Evolutionary conservation across 2,113 vertebrate genomes (phyloP), one percentile per base, ranked within the genome.

Genomic region (Psilopsiagon aymara): DNA sequence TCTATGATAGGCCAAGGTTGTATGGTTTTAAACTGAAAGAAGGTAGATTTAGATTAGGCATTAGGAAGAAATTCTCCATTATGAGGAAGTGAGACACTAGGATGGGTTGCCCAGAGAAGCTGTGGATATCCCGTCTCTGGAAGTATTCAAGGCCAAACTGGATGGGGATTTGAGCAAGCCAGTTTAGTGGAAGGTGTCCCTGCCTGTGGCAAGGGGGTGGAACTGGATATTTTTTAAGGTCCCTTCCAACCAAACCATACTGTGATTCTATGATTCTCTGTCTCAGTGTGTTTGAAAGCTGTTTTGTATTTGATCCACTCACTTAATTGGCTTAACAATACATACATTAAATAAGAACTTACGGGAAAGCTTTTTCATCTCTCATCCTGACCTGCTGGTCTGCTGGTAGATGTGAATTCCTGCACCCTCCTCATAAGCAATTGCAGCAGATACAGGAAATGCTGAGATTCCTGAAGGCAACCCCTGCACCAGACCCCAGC

Each of bases 381-480:
- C 39, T 19, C 1, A 4, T 6, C 47, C 29, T 24, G 27, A 43
- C n/a, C 55, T 44, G 31, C 41, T 64, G 19, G 8, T 57, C 67
- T 78, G 60, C 33, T 64, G 43, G 33, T n/a, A 52, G 49, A 10
- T 21, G 13, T 14, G 9, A 84, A 77, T 28, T 41, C 51, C 51
- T 29, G 27, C 19, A 29, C 41, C 16, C 19, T 31, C 12, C 33
- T 49, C 43, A 25, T 29, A 23, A 69, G 59, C 44, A 44, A 16
- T 14, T 10, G 43, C 37, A 41, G 20, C 0, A 1, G 88, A 59
- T 15, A 33, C 29, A 37, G 43, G 37, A 69, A 69, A 33, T 0
- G 0, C 33, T 28, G 35, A 0, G 3, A 11, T 12, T 14, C 17
- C 78, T 33, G 29, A 11, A 0, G 20, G 17, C 53, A 75, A 7